phyloP scores from a whole-genome alignment of 2,888 invertebrate species.

The Hypena proboscidalis region DNA sequence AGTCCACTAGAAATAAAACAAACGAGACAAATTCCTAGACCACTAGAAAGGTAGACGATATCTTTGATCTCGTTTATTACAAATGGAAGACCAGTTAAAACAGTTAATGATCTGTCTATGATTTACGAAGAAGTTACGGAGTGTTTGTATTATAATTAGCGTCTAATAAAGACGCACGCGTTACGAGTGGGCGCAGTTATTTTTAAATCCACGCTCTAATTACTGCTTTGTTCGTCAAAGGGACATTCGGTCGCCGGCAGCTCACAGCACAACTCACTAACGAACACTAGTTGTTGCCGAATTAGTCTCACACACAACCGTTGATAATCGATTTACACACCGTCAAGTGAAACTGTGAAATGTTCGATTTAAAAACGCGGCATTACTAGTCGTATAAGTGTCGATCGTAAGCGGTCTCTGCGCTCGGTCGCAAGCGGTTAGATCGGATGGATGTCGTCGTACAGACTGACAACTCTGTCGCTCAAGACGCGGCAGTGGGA shows the following conservation, averaged over 20 bases:
- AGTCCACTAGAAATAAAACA: no score
- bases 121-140: neutral
- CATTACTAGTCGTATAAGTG: constrained; percentile 45
- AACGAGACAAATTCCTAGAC: no score
- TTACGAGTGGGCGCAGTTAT: constrained; percentile 54
- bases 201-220: constrained; percentile 63
- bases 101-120: no score
- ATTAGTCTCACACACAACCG: constrained; percentile 68
- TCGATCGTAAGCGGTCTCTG: constrained; percentile 51
- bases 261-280: constrained; percentile 58
- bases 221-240: constrained; percentile 57
- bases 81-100: no score
- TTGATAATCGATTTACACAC: constrained; percentile 60
- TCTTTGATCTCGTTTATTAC: no score
- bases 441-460: constrained; percentile 73
- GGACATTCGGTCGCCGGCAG: constrained; percentile 56
- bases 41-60: no score
- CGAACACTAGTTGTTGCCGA: constrained; percentile 60
- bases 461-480: constrained; percentile 68
- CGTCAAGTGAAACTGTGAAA: constrained; percentile 39
- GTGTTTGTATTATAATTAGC: constrained; percentile 28
- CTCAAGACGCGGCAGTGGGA: constrained; percentile 61
- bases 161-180: constrained; percentile 42
- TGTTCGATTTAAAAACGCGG: constrained; percentile 49
- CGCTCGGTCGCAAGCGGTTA: constrained; percentile 63